Evolutionary conservation across 2,888 invertebrate genomes (phyloP), one percentile per base, ranked within the genome.

Genomic region (Drosophila peninsularis): DNA sequence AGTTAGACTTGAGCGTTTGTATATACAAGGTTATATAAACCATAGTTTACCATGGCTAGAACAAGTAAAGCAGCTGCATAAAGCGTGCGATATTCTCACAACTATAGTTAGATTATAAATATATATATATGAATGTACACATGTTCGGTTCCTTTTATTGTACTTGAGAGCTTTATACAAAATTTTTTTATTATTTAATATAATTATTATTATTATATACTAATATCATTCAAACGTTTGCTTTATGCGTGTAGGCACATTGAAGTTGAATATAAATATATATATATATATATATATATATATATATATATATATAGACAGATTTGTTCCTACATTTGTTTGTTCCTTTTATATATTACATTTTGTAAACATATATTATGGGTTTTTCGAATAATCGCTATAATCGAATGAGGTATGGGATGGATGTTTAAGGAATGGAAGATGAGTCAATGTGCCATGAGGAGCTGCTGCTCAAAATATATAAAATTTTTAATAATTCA

Each of bases 211-310:
- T 32, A 54, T 6, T 30, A 36, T 21, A 37, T 45, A 30, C 53
- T 60, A 24, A 24, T 32, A 32, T 62, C 37, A 32, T 34, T 45
- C 32, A 11, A 30, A 37, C n/a, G 52, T 42, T 47, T 32, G 34
- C 39, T 14, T 37, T 47, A 54, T 76, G 64, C 62, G 72, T 66
- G 63, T 77, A 81, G 85, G 88, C 88, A 85, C 80, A 56, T 79
- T 80, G 41, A 83, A 75, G 62, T 34, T n/a, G n/a, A n/a, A n/a
- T n/a, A 44, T 55, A 11, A 30, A 30, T 17, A 17, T 17, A 47
- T 13, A 11, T 30, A 17, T n/a, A 30, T 30, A 17, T 30, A 17
- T 47, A 47, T 30, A 30, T 30, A 17, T n/a, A 17, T 30, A 17
- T 30, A 17, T 17, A 27, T 27, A 27, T 5, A 27, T 27, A n/a